Base-by-base conservation (phyloP, 2,888 invertebrate genomes). In the Parnassius glacialis region DNA sequence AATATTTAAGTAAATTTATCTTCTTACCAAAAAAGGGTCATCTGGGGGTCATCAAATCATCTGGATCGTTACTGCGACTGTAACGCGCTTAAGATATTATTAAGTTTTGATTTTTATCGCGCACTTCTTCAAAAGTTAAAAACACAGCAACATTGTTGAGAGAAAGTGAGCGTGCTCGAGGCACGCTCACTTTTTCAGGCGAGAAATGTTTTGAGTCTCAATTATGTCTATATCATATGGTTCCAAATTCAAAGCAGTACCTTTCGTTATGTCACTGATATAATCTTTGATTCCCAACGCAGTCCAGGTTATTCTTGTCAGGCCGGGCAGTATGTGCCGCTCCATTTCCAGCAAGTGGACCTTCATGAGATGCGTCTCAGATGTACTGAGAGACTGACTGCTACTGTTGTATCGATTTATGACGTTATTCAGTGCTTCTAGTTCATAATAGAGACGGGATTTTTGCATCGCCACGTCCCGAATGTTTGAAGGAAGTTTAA, bases 241-340 rank as follows among this genome's bases (percentile, higher is more conserved):
- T 34, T 34, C 7, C 34, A 5, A 34, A 34, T 34, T 34, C 34
- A 34, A 7, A 34, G 34, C 34, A 5, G 34, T 64, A 89, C 90
- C 85, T 83, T 90, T 91, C 53, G 82, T 87, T 41, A 91, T 90
- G 71, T 90, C 90, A 58, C 76, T 82, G 51, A 91, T 90, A 79
- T 95, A 98, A 65, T 96, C 96, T 13, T 90, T 88, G 52, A 98
- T 96, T 41, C 96, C 95, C 12, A 97, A 91, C 0, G 97, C 96
- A 66, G 95, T 95, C 98, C 98, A 98, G 52, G 95, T 96, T 61
- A 97, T 94, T 42, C 97, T 93, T 2, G 94, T 95, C 0, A 96
- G 87, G 0, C 98, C 98, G 2, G 97, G 96, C 73, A 96, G 93
- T 56, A 97, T 94, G 57, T 94, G 92, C 47, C 94, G 92, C 79